Evolutionary conservation across 2,888 invertebrate genomes (phyloP).

Genomic region (Hyalella azteca): DNA sequence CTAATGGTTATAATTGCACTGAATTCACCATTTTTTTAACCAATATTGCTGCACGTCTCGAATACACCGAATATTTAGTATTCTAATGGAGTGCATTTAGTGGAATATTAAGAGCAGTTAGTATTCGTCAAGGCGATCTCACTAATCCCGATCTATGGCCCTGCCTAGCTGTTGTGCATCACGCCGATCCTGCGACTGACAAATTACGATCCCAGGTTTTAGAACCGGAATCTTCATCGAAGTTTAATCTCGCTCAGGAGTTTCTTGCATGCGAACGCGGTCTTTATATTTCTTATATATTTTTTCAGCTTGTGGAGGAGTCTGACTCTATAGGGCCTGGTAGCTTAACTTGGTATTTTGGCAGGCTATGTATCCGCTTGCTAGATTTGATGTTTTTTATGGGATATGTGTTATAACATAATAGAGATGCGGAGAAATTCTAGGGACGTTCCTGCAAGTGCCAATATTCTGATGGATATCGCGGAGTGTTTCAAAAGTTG

Average conservation of each 20-base stretch:
- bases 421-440: too few relatives aligned
- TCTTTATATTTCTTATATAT: neutral
- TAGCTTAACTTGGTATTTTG: too few relatives aligned
- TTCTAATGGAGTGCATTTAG: slow-evolving; percentile 30
- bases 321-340: too few relatives aligned
- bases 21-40: neutral
- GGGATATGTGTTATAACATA: too few relatives aligned
- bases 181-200: neutral
- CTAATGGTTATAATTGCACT: neutral
- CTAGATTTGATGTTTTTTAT: too few relatives aligned
- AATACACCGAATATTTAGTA: slow-evolving; percentile 26
- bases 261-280: slow-evolving; percentile 8
- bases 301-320: neutral
- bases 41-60: neutral
- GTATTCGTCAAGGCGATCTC: slow-evolving; percentile 11
- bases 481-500: too few relatives aligned
- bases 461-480: too few relatives aligned
- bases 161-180: slow-evolving; percentile 10
- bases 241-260: neutral
- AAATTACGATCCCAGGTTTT: neutral
- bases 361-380: too few relatives aligned
- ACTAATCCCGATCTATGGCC: slow-evolving; percentile 23
- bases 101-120: slow-evolving; percentile 30
- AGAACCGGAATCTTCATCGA: neutral
- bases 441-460: too few relatives aligned